These are phyloP conservation scores for Sicus ferrugineus DNA, from an alignment of 2,888 invertebrate species.

Conservation along the genomic window DNA sequence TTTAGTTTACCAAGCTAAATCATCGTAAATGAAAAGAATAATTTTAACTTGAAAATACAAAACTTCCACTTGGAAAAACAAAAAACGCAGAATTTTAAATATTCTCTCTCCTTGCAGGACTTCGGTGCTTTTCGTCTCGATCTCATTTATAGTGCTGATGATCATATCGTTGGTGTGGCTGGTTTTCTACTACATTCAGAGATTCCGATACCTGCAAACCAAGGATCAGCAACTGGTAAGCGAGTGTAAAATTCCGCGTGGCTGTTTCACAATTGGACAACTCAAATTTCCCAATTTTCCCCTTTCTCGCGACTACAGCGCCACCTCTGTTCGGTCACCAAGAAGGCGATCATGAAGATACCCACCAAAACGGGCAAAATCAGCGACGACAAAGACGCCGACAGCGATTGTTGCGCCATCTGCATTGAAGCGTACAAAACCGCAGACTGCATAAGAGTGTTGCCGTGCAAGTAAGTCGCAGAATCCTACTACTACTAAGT, in stretches of 20 bases:
- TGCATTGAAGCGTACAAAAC: conserved; percentile 93
- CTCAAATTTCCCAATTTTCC: neutral
- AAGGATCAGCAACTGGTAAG: conserved; percentile 91
- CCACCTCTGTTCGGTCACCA: conserved; percentile 89
- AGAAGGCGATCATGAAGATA: conserved; percentile 92
- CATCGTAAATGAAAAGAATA: too few species aligned
- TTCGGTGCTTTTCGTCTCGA: conserved; percentile 92
- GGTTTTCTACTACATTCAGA: conserved; percentile 94
- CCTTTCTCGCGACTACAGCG: conserved; percentile 67
- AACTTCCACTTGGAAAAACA: too few species aligned
- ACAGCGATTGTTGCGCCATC: conserved; percentile 92
- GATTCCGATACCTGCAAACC: conserved; percentile 92
- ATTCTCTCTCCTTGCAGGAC: conserved; percentile 70
- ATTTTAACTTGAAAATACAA: too few species aligned
- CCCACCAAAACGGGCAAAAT: conserved; percentile 87
- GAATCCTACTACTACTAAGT: neutral
- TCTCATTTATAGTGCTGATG: conserved; percentile 95
- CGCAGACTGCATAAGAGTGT: conserved; percentile 83
- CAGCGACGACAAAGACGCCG: conserved; percentile 87
- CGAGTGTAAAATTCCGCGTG: conserved; percentile 42
- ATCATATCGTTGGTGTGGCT: conserved; percentile 94
- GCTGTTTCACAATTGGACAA: neutral
- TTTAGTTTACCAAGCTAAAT: too few species aligned
- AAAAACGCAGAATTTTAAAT: neutral
- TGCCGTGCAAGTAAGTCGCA: conserved; percentile 86